Percentiles rank a stretch among this genome's conserved stretches.
phyloP scores from a whole-genome alignment of 2,113 vertebrate genomes.

The Erpornis zantholeuca region DNA sequence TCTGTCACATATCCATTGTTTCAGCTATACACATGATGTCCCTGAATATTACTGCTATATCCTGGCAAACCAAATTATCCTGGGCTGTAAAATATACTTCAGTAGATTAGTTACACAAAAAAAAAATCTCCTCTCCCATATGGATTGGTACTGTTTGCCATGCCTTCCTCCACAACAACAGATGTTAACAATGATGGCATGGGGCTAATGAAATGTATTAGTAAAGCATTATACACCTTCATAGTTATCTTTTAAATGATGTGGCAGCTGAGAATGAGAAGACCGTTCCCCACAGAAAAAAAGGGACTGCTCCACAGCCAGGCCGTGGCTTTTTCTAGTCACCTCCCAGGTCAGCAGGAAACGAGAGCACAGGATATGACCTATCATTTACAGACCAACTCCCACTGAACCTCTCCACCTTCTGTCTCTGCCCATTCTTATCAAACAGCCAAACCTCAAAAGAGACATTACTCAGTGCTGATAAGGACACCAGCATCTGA shows the following conservation, averaged over 20 bases:
- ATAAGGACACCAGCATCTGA: not conserved
- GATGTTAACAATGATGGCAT: not conserved
- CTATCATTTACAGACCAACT: not conserved
- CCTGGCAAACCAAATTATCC: not conserved
- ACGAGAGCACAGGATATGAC: not conserved
- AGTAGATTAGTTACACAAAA: not conserved
- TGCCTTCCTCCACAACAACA: not conserved
- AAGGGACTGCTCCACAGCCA: not conserved
- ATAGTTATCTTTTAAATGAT: not conserved
- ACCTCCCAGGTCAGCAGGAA: not conserved
- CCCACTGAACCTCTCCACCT: not conserved
- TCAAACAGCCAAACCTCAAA: not conserved
- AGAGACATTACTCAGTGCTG: not conserved
- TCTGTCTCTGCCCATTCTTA: not conserved
- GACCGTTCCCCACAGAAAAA: fast-evolving
- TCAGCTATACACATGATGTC: not conserved
- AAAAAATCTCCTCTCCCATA: not conserved
- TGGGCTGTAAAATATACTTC: not conserved
- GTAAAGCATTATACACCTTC: not conserved
- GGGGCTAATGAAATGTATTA: not conserved
- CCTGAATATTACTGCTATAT: not conserved
- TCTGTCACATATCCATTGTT: not conserved
- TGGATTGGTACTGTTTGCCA: not conserved
- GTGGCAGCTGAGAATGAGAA: not conserved
- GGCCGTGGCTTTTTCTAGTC: not conserved